These are phyloP conservation scores for Pipra filicauda DNA, from an alignment of 2,113 vertebrate species.

Conservation along the genomic window DNA sequence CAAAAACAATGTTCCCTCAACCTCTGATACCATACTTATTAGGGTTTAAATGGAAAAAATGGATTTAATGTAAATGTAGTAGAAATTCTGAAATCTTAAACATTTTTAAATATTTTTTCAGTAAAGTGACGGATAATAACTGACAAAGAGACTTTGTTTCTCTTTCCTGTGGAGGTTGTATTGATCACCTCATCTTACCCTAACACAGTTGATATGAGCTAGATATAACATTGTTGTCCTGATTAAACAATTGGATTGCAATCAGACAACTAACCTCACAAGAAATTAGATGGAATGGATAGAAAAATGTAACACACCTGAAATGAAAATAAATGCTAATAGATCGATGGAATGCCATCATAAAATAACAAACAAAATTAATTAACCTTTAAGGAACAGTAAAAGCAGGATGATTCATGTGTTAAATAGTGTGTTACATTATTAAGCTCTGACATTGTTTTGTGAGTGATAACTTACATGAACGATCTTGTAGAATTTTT, in stretches of 20 bases:
- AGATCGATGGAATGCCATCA: not conserved
- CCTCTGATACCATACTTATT: fast-evolving
- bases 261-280: not conserved
- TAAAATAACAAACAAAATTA: not conserved
- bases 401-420: not conserved
- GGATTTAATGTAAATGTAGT: not conserved
- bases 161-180: not conserved
- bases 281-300: not conserved
- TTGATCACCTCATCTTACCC: not conserved
- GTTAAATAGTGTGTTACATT: not conserved
- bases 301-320: not conserved
- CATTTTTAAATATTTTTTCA: not conserved
- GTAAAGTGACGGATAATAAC: not conserved
- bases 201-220: not conserved
- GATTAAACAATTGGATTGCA: not conserved
- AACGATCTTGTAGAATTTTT: not conserved
- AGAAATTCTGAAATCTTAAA: not conserved
- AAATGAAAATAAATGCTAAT: not conserved
- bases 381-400: not conserved
- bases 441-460: not conserved
- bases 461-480: not conserved
- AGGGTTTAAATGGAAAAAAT: not conserved
- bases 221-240: not conserved
- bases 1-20: fast-evolving
- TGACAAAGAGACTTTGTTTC: not conserved